Evolutionary conservation across 2,888 invertebrate species (phyloP).

Genomic region (Oxycera nigricornis): DNA sequence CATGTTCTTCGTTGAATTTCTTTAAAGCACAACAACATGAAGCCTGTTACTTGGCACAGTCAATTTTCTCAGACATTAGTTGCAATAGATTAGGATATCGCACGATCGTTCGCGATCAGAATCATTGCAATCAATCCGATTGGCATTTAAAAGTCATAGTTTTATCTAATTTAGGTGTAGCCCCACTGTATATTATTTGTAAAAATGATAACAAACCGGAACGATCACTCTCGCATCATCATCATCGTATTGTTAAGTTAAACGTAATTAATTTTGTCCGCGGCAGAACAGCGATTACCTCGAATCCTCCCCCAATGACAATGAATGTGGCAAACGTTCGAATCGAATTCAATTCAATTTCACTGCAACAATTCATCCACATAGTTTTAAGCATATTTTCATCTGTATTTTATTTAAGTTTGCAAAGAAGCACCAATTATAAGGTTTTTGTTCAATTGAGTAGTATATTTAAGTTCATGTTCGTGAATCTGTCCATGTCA

Average conservation of each 20-base stretch:
- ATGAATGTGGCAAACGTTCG: not conserved
- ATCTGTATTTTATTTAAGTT: slow-evolving; percentile 17
- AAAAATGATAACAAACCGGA: slow-evolving; percentile 40
- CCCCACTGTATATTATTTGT: slow-evolving; percentile 39
- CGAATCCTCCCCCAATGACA: not conserved
- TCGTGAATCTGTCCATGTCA: not conserved
- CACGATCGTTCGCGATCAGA: not conserved
- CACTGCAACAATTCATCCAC: not conserved
- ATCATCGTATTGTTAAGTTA: slow-evolving; percentile 37
- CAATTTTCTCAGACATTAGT: not conserved
- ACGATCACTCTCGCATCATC: slow-evolving; percentile 37
- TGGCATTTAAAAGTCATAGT: slow-evolving; percentile 25
- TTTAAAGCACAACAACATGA: not conserved
- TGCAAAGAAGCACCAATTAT: not conserved
- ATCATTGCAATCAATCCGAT: not conserved
- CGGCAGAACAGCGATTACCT: slow-evolving; percentile 2
- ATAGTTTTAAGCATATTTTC: slow-evolving; percentile 28
- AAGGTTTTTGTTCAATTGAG: not conserved
- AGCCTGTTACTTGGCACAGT: not conserved
- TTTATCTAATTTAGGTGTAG: slow-evolving; percentile 18
- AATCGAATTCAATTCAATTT: not conserved
- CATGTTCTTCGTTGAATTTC: not conserved
- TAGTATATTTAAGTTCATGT: not conserved
- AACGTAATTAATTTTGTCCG: not conserved
- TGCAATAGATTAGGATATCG: not conserved